Evolutionary conservation across 2,888 invertebrate genomes (phyloP).

Genomic region (Brachypalpus laphriformis): DNA sequence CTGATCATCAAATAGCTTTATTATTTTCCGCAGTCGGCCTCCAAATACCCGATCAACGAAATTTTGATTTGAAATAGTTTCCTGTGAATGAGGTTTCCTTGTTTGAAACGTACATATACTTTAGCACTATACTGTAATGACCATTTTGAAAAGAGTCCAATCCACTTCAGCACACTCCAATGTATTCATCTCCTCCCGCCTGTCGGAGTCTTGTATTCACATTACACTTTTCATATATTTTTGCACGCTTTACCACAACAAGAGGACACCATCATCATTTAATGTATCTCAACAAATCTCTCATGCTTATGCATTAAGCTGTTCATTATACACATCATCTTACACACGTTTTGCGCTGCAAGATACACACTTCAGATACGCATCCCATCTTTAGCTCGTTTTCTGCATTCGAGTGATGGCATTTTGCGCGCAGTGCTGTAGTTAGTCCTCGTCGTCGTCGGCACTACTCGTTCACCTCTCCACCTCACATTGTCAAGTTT

Average conservation of each 20-base stretch:
- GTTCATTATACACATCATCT: slow-evolving; percentile 70
- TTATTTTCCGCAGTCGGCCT: no score
- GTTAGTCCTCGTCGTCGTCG: slow-evolving; percentile 8
- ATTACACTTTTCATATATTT: slow-evolving; percentile 38
- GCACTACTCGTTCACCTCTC: background rate
- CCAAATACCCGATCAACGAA: no score
- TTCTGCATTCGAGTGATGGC: slow-evolving; percentile 48
- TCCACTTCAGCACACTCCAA: slow-evolving; percentile 16
- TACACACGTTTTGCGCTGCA: slow-evolving; percentile 62
- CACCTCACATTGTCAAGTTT: background rate
- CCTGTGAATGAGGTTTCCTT: no score
- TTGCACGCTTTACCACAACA: slow-evolving; percentile 46
- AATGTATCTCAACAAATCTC: slow-evolving; percentile 65
- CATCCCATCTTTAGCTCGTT: slow-evolving; percentile 18
- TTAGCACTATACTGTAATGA: slow-evolving; percentile 22
- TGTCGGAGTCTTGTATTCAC: slow-evolving; percentile 27
- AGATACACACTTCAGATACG: slow-evolving; percentile 58
- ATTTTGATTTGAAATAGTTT: no score
- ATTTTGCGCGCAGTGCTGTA: slow-evolving; percentile 47
- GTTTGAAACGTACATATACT: no score
- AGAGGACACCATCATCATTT: slow-evolving; percentile 62
- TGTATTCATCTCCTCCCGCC: slow-evolving; percentile 12
- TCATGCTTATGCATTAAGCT: slow-evolving; percentile 65
- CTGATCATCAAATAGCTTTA: no score
- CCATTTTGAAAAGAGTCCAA: slow-evolving; percentile 11